Evolutionary conservation across 2,888 invertebrate genomes (phyloP).

Genomic region (Syritta pipiens): DNA sequence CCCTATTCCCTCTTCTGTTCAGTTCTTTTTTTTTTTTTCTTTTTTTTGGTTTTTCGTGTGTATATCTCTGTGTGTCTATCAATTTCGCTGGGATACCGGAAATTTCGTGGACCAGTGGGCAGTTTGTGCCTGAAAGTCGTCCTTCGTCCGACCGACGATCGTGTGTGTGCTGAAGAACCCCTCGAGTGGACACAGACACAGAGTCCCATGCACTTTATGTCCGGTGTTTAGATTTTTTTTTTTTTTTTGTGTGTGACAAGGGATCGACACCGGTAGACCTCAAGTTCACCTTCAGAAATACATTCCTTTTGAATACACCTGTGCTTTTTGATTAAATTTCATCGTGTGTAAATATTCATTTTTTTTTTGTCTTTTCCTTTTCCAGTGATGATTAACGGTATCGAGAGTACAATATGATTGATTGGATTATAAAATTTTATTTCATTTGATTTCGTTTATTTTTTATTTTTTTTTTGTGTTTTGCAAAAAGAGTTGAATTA

Average conservation of each 20-base stretch:
- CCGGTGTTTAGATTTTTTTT: background rate
- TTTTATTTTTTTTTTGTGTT: too few species aligned
- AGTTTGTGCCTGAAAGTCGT: conserved; percentile 33
- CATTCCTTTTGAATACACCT: too few species aligned
- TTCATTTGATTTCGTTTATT: conserved; percentile 14
- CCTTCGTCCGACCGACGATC: conserved; percentile 18
- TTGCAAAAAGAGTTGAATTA: too few species aligned
- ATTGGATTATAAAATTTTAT: conserved; percentile 26
- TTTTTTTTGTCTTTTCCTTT: background rate
- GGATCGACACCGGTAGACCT: conserved; percentile 38
- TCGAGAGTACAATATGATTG: conserved; percentile 47
- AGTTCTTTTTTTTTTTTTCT: too few species aligned
- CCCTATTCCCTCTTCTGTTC: too few species aligned
- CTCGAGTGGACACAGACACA: too few species aligned
- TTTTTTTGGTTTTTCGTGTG: too few species aligned
- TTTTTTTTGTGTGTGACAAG: conserved; percentile 6
- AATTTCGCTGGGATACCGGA: conserved; percentile 29
- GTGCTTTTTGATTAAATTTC: conserved; percentile 31
- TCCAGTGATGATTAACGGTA: conserved; percentile 29
- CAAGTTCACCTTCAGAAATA: conserved; percentile 37
- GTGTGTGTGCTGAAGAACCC: too few species aligned
- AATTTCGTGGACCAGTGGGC: conserved; percentile 40
- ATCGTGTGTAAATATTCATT: background rate
- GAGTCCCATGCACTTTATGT: background rate
- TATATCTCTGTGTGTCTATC: conserved; percentile 23